These are phyloP conservation scores for Incurvaria masculella DNA, from an alignment of 2,888 invertebrate genomes.

Conservation along the genomic window DNA sequence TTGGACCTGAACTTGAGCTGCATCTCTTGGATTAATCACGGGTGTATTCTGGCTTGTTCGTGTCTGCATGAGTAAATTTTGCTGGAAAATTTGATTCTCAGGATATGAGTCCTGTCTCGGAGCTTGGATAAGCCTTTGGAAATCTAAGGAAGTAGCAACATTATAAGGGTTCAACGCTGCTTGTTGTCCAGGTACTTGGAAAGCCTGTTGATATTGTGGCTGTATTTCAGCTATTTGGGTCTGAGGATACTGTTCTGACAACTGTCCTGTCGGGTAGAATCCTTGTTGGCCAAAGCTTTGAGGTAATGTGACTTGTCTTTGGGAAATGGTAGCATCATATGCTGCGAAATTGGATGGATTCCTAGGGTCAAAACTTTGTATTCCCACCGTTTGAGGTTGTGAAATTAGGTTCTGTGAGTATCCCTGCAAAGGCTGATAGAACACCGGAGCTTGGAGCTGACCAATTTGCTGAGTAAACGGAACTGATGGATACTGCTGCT, in stretches of 20 bases:
- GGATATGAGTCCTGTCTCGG: too few relatives aligned
- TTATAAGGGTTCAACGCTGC: too few relatives aligned
- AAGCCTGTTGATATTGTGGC: too few relatives aligned
- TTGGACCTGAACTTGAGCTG: slow-evolving; percentile 6
- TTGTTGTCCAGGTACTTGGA: too few relatives aligned
- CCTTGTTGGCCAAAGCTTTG: slow-evolving; percentile 7
- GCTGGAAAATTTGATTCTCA: too few relatives aligned
- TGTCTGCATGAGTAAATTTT: slow-evolving; percentile 15
- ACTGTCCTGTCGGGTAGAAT: too few relatives aligned
- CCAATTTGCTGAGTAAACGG: slow-evolving; percentile 29
- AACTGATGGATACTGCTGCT: slow-evolving; percentile 26
- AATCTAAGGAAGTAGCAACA: too few relatives aligned
- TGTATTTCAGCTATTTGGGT: too few relatives aligned
- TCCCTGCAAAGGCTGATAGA: slow-evolving; percentile 29
- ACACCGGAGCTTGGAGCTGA: slow-evolving; percentile 28
- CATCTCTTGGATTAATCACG: slow-evolving; percentile 1
- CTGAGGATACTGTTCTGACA: too few relatives aligned
- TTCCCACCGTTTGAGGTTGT: too few relatives aligned
- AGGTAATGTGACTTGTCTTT: slow-evolving; percentile 8
- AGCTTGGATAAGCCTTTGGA: too few relatives aligned
- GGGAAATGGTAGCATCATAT: slow-evolving; percentile 5
- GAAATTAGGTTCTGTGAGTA: slow-evolving; percentile 40
- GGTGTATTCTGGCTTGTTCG: slow-evolving; percentile 10
- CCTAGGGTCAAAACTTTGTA: slow-evolving; percentile 15
- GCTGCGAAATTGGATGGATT: slow-evolving; percentile 10